These are phyloP conservation scores for Crenichthys baileyi DNA, from an alignment of 2,797 vertebrate species.

Conservation along the genomic window DNA sequence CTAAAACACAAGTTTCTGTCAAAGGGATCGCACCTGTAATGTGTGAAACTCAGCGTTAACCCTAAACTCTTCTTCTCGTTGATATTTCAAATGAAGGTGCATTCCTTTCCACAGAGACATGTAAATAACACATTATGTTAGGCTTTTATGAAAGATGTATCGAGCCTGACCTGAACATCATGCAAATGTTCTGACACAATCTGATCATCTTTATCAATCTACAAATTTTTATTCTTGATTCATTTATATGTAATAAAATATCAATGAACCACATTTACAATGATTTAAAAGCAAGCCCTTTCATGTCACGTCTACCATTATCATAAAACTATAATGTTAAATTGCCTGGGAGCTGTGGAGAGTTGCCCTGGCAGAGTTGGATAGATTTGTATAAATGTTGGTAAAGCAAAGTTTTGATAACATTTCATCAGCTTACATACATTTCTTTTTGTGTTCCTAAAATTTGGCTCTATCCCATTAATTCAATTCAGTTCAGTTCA, in stretches of 20 bases:
- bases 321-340: too few relatives aligned
- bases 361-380: too few relatives aligned
- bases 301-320: background rate
- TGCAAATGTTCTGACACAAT: background rate
- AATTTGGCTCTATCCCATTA: too few relatives aligned
- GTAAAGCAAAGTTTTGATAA: too few relatives aligned
- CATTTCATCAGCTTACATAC: too few relatives aligned
- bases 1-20: background rate
- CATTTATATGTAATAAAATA: background rate
- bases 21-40: background rate
- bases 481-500: too few relatives aligned
- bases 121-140: background rate
- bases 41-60: background rate
- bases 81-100: background rate
- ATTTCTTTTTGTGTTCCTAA: too few relatives aligned
- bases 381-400: too few relatives aligned
- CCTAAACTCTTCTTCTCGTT: background rate
- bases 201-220: background rate
- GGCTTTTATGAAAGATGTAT: background rate
- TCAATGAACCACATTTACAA: background rate
- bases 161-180: background rate
- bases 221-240: background rate
- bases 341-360: too few relatives aligned
- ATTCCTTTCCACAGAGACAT: background rate
- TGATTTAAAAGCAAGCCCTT: background rate